Base-by-base conservation (phyloP, 2,797 vertebrate genomes). In the Pangasius krempfi region DNA sequence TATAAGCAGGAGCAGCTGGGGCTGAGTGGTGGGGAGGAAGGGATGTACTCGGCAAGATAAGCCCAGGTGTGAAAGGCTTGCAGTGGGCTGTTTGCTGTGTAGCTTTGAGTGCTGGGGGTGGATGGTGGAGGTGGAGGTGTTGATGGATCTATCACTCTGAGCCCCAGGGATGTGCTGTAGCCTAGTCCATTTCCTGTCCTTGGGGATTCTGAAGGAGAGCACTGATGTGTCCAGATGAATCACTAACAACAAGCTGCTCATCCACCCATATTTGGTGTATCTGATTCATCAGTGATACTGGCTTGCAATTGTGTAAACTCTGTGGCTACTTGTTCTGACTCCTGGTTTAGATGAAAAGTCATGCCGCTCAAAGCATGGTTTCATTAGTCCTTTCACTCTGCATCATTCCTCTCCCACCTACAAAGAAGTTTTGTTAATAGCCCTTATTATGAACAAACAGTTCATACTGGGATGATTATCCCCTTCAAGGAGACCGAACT, bases 121-220 rank as follows among this genome's bases (percentile, higher is more conserved):
- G 84, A 90, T 90, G 86, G 64, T 92, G 86, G 93, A 94, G 91
- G 94, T 95, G 95, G 93, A 94, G 91, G 94, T 95, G 95, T 95
- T 95, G 95, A 96, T 95, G 92, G 94, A 95, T 94, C 89, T 92
- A 89, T 91, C 88, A 90, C 47, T 92, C 84, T 90, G 91, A 86
- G 90, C 94, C 91, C 92, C 58, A 12, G 93, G 94, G 89, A 94
- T 90, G 90, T 86, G 33, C 79, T 87, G 78, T 81, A 83, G 90
- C 84, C 89, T 90, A 89, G 84, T 86, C 88, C 89, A 85, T 86
- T 92, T 89, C 91, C 90, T 92, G 81, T 89, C 87, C 87, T 86
- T 64, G 72, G 89, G 87, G 88, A 40, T 85, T 87, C 72, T 91
- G 70, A 88, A 75, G 37, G 81, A 44, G 44, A 52, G 37, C 30